These are phyloP conservation scores for Thymelicus sylvestris DNA, from an alignment of 2,888 invertebrate species.

Conservation along the genomic window DNA sequence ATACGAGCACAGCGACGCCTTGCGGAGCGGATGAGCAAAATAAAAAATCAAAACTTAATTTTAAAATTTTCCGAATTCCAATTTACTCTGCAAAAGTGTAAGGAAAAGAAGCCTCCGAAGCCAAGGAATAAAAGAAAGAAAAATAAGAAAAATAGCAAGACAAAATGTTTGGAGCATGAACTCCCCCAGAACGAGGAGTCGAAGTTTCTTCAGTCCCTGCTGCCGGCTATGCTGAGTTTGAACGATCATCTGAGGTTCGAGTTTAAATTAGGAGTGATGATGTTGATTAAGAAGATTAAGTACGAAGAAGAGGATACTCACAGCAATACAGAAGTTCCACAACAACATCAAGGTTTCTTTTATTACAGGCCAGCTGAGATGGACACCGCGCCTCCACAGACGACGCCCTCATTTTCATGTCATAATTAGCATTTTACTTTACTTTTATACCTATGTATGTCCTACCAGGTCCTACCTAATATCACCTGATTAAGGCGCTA, in stretches of 20 bases:
- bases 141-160: not conserved
- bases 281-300: constrained; percentile 26
- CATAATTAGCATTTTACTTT: too few species aligned
- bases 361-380: not conserved
- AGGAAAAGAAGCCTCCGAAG: not conserved
- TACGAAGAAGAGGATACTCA: constrained; percentile 15
- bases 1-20: not conserved
- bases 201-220: constrained; percentile 12
- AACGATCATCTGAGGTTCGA: constrained; percentile 25
- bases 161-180: not conserved
- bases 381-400: not conserved
- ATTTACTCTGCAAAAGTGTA: not conserved
- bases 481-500: too few species aligned
- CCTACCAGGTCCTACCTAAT: too few species aligned
- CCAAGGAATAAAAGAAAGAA: not conserved
- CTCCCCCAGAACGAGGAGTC: not conserved
- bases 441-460: too few species aligned
- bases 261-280: constrained; percentile 21
- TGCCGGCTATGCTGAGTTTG: constrained; percentile 26
- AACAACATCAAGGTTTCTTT: not conserved
- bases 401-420: not conserved
- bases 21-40: not conserved
- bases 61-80: not conserved
- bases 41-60: not conserved
- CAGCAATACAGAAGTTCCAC: not conserved